These are phyloP conservation scores for Turritopsis dohrnii DNA, from an alignment of 30 jellyfish, hydroid and myxozoan genomes.

Conservation along the genomic window DNA sequence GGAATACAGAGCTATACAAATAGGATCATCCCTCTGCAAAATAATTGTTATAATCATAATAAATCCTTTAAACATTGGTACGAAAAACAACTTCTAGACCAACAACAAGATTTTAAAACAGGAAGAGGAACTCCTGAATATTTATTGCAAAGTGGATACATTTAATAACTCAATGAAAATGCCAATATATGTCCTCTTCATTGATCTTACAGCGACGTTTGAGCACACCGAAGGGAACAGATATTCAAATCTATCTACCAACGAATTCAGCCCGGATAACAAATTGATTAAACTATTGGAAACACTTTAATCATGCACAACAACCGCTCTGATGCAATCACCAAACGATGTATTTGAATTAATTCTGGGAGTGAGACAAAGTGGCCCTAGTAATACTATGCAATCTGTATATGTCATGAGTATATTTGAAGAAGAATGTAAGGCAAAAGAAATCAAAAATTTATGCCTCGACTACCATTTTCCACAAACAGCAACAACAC, in stretches of 20 bases:
- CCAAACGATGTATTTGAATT: neutral
- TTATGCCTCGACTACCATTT: neutral
- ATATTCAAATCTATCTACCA: too few relatives aligned
- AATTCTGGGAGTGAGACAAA: slow-evolving; percentile 9
- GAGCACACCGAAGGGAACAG: too few relatives aligned
- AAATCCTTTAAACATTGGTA: neutral
- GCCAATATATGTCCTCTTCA: too few relatives aligned
- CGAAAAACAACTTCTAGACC: neutral
- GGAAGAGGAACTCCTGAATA: neutral
- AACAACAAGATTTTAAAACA: neutral
- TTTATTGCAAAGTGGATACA: neutral
- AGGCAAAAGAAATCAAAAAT: neutral
- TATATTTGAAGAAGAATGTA: slow-evolving; percentile 4
- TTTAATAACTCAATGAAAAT: neutral
- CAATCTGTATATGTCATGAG: neutral
- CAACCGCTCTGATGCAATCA: neutral
- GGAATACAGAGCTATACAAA: neutral
- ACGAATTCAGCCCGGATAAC: too few relatives aligned
- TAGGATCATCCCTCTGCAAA: neutral
- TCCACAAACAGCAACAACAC: neutral
- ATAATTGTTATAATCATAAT: neutral
- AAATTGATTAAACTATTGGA: too few relatives aligned
- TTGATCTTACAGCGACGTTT: too few relatives aligned
- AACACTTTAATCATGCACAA: neutral
- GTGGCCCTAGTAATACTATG: neutral